phyloP scores from a whole-genome alignment of 2,113 vertebrate species.

The Salvator merianae region DNA sequence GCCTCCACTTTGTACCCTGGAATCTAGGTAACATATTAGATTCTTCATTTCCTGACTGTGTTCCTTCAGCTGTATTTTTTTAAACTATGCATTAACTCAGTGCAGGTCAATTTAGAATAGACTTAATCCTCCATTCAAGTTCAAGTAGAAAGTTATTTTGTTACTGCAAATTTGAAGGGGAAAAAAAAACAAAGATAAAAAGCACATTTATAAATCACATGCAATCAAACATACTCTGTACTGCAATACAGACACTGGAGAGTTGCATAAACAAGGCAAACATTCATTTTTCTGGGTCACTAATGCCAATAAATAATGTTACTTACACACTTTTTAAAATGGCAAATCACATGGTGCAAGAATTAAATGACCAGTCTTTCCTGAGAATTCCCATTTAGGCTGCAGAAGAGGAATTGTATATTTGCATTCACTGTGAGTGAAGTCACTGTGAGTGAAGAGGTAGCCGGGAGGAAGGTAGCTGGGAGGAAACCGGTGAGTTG shows the following conservation, averaged over 20 bases:
- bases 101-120: neutral
- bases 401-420: too few relatives aligned
- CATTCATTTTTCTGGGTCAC: neutral
- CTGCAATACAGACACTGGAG: neutral
- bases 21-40: conserved; percentile 1
- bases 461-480: too few relatives aligned
- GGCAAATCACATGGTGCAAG: neutral
- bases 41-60: conserved; percentile 11
- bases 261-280: neutral
- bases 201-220: neutral
- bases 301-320: neutral
- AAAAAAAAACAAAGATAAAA: neutral
- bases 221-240: neutral
- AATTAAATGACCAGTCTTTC: neutral
- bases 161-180: neutral
- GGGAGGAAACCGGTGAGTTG: too few relatives aligned
- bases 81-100: neutral
- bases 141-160: conserved; percentile 28
- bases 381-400: neutral
- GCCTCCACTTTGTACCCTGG: neutral
- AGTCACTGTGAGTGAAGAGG: too few relatives aligned
- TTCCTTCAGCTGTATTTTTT: conserved; percentile 25
- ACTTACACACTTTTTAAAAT: neutral
- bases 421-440: too few relatives aligned
- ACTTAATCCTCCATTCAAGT: conserved; percentile 9